Evolutionary conservation across 2,888 invertebrate genomes (phyloP), one percentile per base, ranked within the genome.

Genomic region (Frankliniella intonsa): DNA sequence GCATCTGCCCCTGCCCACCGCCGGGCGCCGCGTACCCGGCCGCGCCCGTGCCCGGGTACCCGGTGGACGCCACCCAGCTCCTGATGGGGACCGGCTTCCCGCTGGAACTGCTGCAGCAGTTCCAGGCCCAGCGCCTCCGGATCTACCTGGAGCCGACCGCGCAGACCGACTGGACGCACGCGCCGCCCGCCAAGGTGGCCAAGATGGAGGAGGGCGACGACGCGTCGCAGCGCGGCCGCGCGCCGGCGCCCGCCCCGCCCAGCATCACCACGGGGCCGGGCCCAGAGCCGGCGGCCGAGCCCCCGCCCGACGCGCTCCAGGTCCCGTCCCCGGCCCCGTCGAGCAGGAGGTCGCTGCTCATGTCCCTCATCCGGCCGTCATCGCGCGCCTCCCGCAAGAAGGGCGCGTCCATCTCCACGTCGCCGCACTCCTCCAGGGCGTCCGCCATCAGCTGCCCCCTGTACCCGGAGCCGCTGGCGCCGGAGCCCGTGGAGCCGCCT

Each of bases 171-270:
- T 69, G 69, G 69, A 9, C 0, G 22, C 69, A 69, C 69, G n/a
- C 69, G 69, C 69, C 69, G 69, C 69, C 69, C 69, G 69, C 69
- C 69, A 69, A 69, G 69, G 22, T 69, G 69, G 69, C 69, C n/a
- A 69, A 69, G 69, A 69, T 69, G 69, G 69, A 11, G 22, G 69
- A 69, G 22, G 69, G 69, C 69, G 69, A 22, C 8, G 69, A 69
- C 22, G 69, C 69, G 22, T 22, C 69, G 69, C 8, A n/a, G 14
- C 12, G 19, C 65, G 65, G 65, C 9, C 69, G 22, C 69, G 69
- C 19, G 0, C 62, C 7, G 22, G 69, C 12, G 0, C 62, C 7
- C 69, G 69, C 69, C 7, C 69, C 69, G 69, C 69, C 69, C 22
- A 69, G 69, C 69, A 69, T 69, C 69, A 69, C 69, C 22, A 69